These are phyloP conservation scores for Cheilosia urbana DNA, from an alignment of 2,888 invertebrate genomes.

Conservation along the genomic window DNA sequence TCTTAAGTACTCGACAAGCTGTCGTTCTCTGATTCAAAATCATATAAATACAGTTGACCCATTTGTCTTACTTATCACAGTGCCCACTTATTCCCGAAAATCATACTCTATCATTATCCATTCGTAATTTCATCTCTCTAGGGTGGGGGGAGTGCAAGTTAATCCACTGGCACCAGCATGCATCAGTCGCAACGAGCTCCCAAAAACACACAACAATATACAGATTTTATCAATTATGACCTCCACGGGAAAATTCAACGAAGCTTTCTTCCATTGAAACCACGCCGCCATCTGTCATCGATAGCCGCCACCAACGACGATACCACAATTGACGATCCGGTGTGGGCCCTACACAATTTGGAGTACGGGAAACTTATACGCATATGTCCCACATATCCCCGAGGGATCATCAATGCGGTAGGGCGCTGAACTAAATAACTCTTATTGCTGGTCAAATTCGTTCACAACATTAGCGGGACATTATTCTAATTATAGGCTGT, in stretches of 20 bases:
- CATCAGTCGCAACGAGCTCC: constrained; percentile 22
- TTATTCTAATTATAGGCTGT: constrained; percentile 66
- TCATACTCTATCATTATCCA: constrained; percentile 48
- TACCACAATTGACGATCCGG: constrained; percentile 15
- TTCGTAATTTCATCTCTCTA: constrained; percentile 34
- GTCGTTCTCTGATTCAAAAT: constrained; percentile 25
- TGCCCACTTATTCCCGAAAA: constrained; percentile 17
- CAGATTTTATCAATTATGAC: constrained; percentile 66
- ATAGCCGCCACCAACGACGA: constrained; percentile 52
- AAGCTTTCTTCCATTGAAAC: constrained; percentile 48
- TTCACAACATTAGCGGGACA: constrained; percentile 43
- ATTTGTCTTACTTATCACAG: constrained; percentile 66
- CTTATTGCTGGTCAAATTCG: constrained; percentile 9
- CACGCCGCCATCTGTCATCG: constrained; percentile 67
- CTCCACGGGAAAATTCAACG: constrained; percentile 32
- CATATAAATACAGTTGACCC: constrained; percentile 49
- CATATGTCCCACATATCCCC: neutral
- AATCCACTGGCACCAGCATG: constrained; percentile 58
- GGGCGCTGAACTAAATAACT: constrained; percentile 31
- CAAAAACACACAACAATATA: constrained; percentile 57
- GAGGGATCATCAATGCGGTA: constrained; percentile 27
- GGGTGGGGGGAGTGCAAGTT: constrained; percentile 38
- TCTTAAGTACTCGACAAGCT: constrained; percentile 20
- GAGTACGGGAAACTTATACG: neutral
- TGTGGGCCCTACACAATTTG: constrained; percentile 1